These are phyloP conservation scores for Eublepharis macularius DNA, from an alignment of 2,113 vertebrate species.

Conservation along the genomic window DNA sequence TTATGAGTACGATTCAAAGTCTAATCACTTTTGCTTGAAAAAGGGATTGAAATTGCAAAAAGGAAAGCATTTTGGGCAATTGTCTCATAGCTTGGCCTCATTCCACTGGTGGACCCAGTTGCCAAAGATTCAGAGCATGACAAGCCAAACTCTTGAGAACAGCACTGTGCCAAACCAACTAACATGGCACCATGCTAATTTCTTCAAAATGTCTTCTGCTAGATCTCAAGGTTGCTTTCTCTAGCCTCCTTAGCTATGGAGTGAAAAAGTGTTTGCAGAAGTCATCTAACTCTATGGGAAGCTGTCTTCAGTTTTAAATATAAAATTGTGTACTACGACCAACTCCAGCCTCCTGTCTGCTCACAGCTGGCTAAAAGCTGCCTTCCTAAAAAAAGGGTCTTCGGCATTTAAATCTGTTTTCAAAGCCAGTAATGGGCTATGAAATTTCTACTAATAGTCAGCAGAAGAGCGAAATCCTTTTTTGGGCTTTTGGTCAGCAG, in stretches of 20 bases:
- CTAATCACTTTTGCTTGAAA: too few relatives aligned
- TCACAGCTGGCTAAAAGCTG: not conserved
- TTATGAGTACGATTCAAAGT: not conserved
- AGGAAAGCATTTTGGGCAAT: not conserved
- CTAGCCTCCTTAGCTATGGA: too few relatives aligned
- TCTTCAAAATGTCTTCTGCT: not conserved
- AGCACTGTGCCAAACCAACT: not conserved
- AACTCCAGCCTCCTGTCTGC: not conserved
- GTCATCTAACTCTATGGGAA: not conserved
- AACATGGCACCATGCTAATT: not conserved
- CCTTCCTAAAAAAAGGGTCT: not conserved
- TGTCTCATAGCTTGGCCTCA: not conserved
- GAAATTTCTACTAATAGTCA: not conserved
- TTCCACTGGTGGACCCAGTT: not conserved
- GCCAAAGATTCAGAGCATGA: not conserved
- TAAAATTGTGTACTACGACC: not conserved
- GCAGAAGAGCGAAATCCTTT: not conserved
- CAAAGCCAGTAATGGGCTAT: not conserved
- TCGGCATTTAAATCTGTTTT: not conserved
- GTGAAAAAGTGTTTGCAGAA: not conserved
- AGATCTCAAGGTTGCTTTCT: not conserved
- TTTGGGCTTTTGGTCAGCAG: not conserved
- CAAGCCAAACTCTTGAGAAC: not conserved
- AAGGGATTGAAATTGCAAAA: too few relatives aligned
- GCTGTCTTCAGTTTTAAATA: not conserved